Conservation (phyloP, 2,888 invertebrate genomes). For the Oscheius sp. region DNA sequence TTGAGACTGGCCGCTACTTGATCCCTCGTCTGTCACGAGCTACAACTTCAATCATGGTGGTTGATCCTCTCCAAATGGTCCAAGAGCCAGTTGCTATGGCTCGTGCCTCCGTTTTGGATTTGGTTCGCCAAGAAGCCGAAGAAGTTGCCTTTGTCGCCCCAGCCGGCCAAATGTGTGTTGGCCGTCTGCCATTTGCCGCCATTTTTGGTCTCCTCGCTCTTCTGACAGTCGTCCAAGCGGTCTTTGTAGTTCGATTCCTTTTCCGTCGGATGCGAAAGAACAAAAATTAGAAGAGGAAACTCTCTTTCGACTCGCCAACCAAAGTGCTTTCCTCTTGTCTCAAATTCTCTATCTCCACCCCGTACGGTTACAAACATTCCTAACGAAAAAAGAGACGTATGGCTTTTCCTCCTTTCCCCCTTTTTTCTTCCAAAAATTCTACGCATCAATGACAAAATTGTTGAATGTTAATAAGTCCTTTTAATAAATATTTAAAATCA, state of each 20-base stretch:
- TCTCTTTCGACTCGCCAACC: not conserved
- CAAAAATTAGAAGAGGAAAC: not conserved
- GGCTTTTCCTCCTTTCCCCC: too few relatives aligned
- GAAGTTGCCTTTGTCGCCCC: constrained; percentile 37
- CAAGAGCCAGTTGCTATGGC: constrained; percentile 61
- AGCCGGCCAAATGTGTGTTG: constrained; percentile 59
- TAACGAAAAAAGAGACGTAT: too few relatives aligned
- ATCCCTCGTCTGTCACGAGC: constrained; percentile 65
- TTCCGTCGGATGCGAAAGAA: constrained; percentile 30
- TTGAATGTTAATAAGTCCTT: too few relatives aligned
- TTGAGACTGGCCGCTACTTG: constrained; percentile 67
- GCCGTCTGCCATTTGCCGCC: constrained; percentile 55
- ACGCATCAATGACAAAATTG: too few relatives aligned
- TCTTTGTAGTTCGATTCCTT: constrained; percentile 60
- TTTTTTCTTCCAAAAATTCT: too few relatives aligned
- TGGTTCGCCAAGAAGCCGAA: constrained; percentile 45
- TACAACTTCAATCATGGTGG: constrained; percentile 66
- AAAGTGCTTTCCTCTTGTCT: constrained; percentile 23
- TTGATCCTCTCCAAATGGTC: constrained; percentile 68
- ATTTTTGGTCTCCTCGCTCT: constrained; percentile 62
- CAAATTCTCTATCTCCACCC: constrained; percentile 9
- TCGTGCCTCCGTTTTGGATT: constrained; percentile 43
- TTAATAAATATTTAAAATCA: too few relatives aligned
- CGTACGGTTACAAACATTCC: constrained; percentile 22
- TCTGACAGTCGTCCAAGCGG: constrained; percentile 61